Conservation (phyloP, 2,797 vertebrate genomes). For the Clarias fuscus region DNA sequence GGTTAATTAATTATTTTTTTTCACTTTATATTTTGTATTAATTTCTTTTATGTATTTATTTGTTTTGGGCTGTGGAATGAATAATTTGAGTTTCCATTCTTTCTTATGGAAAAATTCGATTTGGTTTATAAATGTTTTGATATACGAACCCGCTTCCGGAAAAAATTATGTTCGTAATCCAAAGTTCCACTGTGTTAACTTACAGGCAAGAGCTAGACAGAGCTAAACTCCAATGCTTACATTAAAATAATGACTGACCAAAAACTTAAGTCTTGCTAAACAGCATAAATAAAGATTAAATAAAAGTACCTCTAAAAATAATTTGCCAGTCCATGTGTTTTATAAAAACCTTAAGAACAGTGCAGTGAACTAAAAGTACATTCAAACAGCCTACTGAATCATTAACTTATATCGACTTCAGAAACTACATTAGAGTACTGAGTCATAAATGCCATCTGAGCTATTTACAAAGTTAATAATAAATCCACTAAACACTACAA, state of each 20-base stretch:
- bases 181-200: not conserved
- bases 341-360: conserved; percentile 1
- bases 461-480: conserved; percentile 7
- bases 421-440: not conserved
- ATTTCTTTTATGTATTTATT: too few species aligned
- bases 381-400: not conserved
- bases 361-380: conserved; percentile 9
- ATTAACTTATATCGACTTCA: not conserved
- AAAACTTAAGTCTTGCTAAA: not conserved
- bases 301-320: not conserved
- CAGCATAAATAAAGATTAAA: not conserved
- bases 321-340: not conserved
- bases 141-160: too few species aligned
- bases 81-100: too few species aligned
- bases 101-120: too few species aligned
- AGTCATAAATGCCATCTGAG: not conserved
- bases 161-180: too few species aligned
- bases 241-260: too few species aligned
- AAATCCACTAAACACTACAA: not conserved
- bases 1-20: too few species aligned
- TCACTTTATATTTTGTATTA: too few species aligned
- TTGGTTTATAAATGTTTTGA: too few species aligned
- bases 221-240: not conserved
- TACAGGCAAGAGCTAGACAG: too few species aligned
- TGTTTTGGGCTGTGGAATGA: too few species aligned